Evolutionary conservation across 2,113 vertebrate species (phyloP).

Genomic region (Microcebus tavaratra): DNA sequence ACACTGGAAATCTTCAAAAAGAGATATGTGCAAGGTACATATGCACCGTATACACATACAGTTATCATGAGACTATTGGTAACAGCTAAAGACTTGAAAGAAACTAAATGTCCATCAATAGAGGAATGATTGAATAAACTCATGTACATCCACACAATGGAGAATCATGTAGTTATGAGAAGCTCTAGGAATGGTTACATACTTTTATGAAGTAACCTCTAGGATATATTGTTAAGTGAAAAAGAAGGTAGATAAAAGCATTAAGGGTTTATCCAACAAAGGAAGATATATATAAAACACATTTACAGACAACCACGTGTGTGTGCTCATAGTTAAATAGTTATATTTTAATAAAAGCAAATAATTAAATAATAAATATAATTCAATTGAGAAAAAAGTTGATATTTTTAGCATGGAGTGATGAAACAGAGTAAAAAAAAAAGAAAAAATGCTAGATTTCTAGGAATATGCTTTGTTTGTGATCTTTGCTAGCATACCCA

Average conservation of each 20-base stretch:
- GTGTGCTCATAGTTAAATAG: background rate
- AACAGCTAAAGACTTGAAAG: background rate
- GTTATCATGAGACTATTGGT: background rate
- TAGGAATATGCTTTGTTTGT: background rate
- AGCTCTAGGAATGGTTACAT: background rate
- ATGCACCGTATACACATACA: background rate
- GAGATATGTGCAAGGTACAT: background rate
- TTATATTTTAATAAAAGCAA: conserved; percentile 18
- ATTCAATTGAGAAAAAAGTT: background rate
- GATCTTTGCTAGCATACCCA: background rate
- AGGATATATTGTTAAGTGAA: background rate
- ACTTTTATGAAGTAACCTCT: background rate
- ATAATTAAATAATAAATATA: background rate
- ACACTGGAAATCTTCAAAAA: background rate
- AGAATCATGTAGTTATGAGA: background rate
- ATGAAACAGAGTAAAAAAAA: background rate
- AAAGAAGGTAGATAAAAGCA: background rate
- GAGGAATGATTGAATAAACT: background rate
- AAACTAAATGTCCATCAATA: background rate
- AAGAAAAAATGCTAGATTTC: background rate
- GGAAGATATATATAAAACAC: background rate
- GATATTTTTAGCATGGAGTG: background rate
- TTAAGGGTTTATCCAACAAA: background rate
- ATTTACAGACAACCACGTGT: background rate
- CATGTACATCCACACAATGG: background rate